A percentile compares a stretch with the other conserved stretches of the same genome.
Conservation (phyloP, 2,888 invertebrate species). For the Clostera curtula region DNA sequence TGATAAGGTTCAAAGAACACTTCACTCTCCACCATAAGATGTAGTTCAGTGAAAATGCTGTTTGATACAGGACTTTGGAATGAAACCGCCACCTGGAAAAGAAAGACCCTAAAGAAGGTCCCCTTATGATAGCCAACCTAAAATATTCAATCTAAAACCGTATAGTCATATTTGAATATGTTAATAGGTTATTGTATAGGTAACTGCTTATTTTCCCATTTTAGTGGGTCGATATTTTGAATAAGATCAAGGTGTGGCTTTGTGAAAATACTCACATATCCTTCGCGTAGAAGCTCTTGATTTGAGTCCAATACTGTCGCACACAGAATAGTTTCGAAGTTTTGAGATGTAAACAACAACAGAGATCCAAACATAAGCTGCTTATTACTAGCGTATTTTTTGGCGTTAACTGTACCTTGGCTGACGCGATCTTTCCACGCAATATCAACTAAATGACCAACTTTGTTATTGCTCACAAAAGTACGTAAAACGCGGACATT, state of each 20-base stretch:
- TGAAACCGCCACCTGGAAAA: slow-evolving; percentile 54
- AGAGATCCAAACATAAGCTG: slow-evolving; percentile 82
- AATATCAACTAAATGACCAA: slow-evolving; percentile 59
- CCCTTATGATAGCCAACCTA: neutral
- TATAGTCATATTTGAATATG: too few species aligned
- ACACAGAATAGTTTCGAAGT: slow-evolving; percentile 80
- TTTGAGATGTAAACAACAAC: slow-evolving; percentile 80
- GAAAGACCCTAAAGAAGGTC: slow-evolving; percentile 2
- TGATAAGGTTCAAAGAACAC: slow-evolving; percentile 89
- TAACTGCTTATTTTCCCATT: too few species aligned
- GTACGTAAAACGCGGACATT: slow-evolving; percentile 59
- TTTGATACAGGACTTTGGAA: slow-evolving; percentile 54
- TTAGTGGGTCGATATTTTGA: too few species aligned
- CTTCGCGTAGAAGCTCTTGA: slow-evolving; percentile 58
- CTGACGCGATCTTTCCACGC: slow-evolving; percentile 41
- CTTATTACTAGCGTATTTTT: slow-evolving; percentile 48
- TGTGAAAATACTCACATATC: slow-evolving; percentile 59
- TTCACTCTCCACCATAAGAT: slow-evolving; percentile 83
- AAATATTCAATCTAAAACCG: too few species aligned
- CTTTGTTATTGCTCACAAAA: slow-evolving; percentile 49
- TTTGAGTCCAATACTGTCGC: slow-evolving; percentile 78
- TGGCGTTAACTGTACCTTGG: slow-evolving; percentile 28
- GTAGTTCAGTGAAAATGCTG: slow-evolving; percentile 45
- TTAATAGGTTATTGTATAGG: too few species aligned
- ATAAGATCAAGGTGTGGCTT: too few species aligned